Base-by-base conservation (phyloP, 2,888 invertebrate species). In the Caenorhabditis wallacei region DNA sequence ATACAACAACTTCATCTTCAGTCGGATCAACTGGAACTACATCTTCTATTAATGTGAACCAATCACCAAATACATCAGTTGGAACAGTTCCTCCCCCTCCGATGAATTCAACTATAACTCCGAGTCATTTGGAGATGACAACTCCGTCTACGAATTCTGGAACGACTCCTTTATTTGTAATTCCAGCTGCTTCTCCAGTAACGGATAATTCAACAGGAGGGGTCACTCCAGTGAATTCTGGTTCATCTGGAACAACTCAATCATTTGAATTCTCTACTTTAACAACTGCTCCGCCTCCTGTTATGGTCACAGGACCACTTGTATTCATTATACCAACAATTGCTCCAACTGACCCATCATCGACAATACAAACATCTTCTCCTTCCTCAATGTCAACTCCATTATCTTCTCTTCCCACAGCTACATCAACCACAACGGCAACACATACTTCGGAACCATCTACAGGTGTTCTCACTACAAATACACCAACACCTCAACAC, bases 401-500 rank as follows among this genome's bases (percentile, higher is more conserved):
- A 22, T 46, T 30, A 7, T 18, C 64, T 16, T 10, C 20, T 30
- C 13, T 35, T 26, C 20, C 51, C 5, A 26, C 18, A 18, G 13
- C 35, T 35, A 43, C 20, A n/a, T n/a, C 26, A 3, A n/a, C 48
- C 10, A 20, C 13, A 24, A 35, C 35, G 1, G 16, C 66, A 35
- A 54, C 66, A 24, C 51, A 48, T 26, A 3, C 8, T 30, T 8
- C 30, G 30, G 30, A 30, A 3, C 3, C 30, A 8, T 37, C 48
- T n/a, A 10, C 20, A 11, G 35, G 51, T 11, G 64, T 7, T n/a
- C 22, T 30, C 26, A 30, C 74, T 24, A 26, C 59, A 8, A 30
- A 30, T 30, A 75, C 64, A 16, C 24, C 68, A 1, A 54, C 51
- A 10, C 54, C 69, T n/a, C 78, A 68, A 63, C 69, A 63, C 46